A percentile compares a stretch with the other conserved stretches of the same genome.
Evolutionary conservation across 1,140 invertebrate genomes (phyloP).

Genomic region (Radopholus similis): DNA sequence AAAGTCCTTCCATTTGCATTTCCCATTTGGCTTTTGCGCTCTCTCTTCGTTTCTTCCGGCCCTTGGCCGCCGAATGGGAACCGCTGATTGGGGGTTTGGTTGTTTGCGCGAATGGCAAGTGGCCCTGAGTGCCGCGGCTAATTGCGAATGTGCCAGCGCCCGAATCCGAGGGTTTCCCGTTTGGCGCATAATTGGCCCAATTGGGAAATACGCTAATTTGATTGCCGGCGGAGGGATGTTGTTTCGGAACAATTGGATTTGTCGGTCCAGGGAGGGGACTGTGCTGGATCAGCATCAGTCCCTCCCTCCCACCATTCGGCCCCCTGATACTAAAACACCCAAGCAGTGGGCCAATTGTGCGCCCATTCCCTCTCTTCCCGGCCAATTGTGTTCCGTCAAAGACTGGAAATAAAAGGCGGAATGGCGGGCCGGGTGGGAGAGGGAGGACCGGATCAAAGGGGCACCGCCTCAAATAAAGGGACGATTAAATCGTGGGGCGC

Average conservation of each 20-base stretch:
- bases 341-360: too few species aligned
- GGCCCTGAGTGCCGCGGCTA: neutral
- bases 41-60: neutral
- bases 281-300: too few species aligned
- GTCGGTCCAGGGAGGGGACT: neutral
- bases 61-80: neutral
- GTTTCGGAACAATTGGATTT: neutral
- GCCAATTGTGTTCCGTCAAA: neutral
- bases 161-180: neutral
- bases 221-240: neutral
- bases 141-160: slow-evolving; percentile 2
- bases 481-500: slow-evolving; percentile 2
- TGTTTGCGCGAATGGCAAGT: neutral
- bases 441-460: neutral
- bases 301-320: neutral
- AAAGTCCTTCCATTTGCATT: neutral
- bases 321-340: neutral
- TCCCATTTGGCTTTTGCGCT: neutral
- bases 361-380: neutral
- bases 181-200: neutral
- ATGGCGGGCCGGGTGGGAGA: neutral
- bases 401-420: neutral
- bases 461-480: neutral
- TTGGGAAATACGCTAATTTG: too few species aligned
- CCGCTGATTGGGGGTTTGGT: too few species aligned